These are phyloP conservation scores for Limnodromus scolopaceus DNA, from an alignment of 2,797 vertebrate genomes.

Conservation along the genomic window DNA sequence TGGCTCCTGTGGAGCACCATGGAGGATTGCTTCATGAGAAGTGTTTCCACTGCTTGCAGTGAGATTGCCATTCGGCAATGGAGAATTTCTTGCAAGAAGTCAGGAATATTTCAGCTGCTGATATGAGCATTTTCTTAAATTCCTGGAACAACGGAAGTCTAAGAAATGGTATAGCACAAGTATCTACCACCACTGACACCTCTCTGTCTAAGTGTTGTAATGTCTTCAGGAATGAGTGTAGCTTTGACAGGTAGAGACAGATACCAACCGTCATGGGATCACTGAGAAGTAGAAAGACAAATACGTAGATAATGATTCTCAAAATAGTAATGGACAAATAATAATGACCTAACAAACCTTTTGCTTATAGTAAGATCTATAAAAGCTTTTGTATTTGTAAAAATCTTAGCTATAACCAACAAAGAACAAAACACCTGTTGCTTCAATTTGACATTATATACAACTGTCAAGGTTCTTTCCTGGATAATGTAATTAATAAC, in stretches of 20 bases:
- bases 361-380: not conserved
- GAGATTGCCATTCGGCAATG: not conserved
- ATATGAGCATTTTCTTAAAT: not conserved
- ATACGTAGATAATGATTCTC: not conserved
- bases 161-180: not conserved
- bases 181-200: not conserved
- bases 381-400: not conserved
- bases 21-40: not conserved
- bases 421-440: not conserved
- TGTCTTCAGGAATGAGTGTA: not conserved
- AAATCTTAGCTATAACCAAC: not conserved
- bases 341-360: not conserved
- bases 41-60: not conserved
- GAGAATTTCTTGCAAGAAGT: not conserved
- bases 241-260: not conserved
- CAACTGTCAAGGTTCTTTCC: not conserved
- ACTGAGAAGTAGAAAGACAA: not conserved
- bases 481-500: slow-evolving; percentile 8
- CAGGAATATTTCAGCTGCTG: not conserved
- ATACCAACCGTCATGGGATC: not conserved
- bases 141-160: not conserved
- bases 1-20: not conserved
- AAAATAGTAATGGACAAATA: not conserved
- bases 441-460: slow-evolving; percentile 1
- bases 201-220: not conserved